Percentiles rank a stretch among this genome's conserved stretches.
Evolutionary conservation across 2,113 vertebrate species (phyloP).

Genomic region (Alces alces): DNA sequence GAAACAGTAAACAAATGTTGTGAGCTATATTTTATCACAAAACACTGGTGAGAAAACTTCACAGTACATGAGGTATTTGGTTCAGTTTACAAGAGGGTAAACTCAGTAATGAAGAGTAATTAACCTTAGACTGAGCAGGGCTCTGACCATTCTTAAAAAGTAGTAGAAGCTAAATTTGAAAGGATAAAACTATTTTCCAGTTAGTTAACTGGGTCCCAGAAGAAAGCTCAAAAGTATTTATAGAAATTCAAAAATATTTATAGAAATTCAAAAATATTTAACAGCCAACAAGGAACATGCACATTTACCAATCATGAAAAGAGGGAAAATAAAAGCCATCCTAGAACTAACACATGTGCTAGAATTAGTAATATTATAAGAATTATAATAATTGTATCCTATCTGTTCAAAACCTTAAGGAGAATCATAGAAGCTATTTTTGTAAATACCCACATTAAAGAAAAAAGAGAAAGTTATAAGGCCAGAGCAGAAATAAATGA

Average conservation of each 20-base stretch:
- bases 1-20: neutral
- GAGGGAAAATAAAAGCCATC: neutral
- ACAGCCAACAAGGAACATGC: neutral
- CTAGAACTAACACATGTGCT: neutral
- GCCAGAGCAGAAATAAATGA: neutral
- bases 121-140: neutral
- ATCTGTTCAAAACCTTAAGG: neutral
- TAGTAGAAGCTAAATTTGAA: neutral
- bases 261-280: neutral
- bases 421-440: neutral
- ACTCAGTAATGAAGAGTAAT: neutral
- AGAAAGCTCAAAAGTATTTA: neutral
- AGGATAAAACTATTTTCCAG: neutral
- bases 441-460: neutral
- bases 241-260: neutral
- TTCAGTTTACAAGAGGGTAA: neutral
- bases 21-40: neutral
- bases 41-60: neutral
- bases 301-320: neutral
- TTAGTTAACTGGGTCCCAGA: neutral
- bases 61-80: neutral
- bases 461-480: neutral
- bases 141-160: neutral
- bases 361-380: neutral
- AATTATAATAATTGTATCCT: neutral